phyloP scores from a whole-genome alignment of 2,113 vertebrate genomes.

The Oncorhynchus kisutch region DNA sequence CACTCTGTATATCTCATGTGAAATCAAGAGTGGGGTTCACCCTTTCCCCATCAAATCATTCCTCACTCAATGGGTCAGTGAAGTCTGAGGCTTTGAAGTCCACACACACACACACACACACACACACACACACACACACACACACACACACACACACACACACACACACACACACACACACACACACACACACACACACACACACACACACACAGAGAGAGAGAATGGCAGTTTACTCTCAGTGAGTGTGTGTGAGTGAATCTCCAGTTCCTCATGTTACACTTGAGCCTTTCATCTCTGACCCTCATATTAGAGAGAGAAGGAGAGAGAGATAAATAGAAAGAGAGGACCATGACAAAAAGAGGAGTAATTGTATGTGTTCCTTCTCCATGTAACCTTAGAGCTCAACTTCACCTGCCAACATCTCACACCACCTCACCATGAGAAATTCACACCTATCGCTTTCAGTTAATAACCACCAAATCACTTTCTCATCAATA shows the following conservation, averaged over 20 bases:
- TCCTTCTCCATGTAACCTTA: too few relatives aligned
- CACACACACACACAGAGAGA: neutral
- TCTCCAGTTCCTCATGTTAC: conserved; percentile 62
- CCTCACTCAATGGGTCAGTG: conserved; percentile 54
- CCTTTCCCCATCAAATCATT: conserved; percentile 21
- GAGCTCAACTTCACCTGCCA: too few relatives aligned
- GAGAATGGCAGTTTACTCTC: neutral
- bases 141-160: too few relatives aligned
- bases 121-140: too few relatives aligned
- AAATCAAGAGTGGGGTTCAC: conserved; percentile 62
- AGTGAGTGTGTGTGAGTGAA: conserved; percentile 41
- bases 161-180: neutral
- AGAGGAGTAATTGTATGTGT: neutral
- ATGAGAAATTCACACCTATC: too few relatives aligned
- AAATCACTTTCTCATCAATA: too few relatives aligned
- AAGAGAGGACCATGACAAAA: neutral
- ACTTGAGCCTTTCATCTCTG: conserved; percentile 63
- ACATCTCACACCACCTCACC: too few relatives aligned
- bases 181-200: conserved; percentile 6
- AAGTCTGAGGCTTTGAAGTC: conserved; percentile 70
- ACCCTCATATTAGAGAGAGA: conserved; percentile 35
- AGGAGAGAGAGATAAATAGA: conserved; percentile 30
- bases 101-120: too few relatives aligned
- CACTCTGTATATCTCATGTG: conserved; percentile 67
- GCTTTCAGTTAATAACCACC: too few relatives aligned